phyloP scores from a whole-genome alignment of 2,888 invertebrate species.

The Andrena trimmerana region DNA sequence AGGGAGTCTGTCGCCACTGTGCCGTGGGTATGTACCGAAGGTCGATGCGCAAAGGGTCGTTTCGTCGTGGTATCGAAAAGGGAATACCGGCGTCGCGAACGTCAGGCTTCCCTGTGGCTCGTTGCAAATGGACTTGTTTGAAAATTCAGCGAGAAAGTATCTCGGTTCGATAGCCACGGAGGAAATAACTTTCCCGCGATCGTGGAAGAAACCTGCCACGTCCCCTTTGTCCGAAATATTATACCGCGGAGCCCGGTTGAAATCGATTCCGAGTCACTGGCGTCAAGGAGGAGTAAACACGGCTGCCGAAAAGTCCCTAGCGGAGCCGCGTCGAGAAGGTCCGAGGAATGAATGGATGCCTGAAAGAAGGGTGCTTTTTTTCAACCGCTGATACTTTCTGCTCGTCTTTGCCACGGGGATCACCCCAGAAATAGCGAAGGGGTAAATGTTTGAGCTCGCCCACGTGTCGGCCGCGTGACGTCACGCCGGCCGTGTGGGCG shows the following conservation, averaged over 20 bases:
- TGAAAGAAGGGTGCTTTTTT: conserved; percentile 25
- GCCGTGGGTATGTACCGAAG: conserved; percentile 5
- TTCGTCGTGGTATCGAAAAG: conserved; percentile 23
- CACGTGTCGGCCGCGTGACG: conserved; percentile 83
- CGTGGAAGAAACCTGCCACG: too few relatives aligned
- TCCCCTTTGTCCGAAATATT: not conserved
- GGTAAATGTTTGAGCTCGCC: conserved; percentile 82
- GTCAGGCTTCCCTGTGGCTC: not conserved
- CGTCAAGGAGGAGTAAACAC: conserved; percentile 35
- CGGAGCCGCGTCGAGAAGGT: not conserved
- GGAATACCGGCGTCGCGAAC: conserved; percentile 17
- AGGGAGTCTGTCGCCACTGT: conserved; percentile 2
- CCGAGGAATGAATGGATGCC: conserved; percentile 17
- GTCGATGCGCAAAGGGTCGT: conserved; percentile 28
- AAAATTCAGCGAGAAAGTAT: conserved; percentile 4
- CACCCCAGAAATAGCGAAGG: conserved; percentile 70
- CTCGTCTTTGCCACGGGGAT: conserved; percentile 22
- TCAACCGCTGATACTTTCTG: conserved; percentile 27
- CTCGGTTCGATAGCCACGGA: not conserved
- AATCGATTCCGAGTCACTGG: conserved; percentile 29
- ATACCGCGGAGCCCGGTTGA: conserved; percentile 5
- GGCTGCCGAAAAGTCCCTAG: conserved; percentile 21
- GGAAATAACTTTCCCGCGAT: too few relatives aligned
- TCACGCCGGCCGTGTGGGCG: conserved; percentile 84
- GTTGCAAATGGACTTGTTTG: conserved; percentile 13